These are phyloP conservation scores for Caranx melampygus DNA, from an alignment of 2,113 vertebrate species.

Conservation along the genomic window DNA sequence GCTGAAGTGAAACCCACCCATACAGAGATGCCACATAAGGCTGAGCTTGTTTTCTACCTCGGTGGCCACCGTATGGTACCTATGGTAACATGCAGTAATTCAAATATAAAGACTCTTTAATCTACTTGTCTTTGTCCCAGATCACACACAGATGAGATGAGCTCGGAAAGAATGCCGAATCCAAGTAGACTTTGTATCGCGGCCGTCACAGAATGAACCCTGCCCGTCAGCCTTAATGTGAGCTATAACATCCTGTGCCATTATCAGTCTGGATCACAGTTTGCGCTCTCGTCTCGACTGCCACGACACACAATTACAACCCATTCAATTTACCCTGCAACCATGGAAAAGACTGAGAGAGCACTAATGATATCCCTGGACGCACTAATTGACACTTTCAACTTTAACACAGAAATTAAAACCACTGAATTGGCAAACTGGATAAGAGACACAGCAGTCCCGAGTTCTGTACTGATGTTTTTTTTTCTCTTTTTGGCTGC, in stretches of 20 bases:
- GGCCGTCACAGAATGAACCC: constrained; percentile 3
- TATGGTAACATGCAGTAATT: constrained; percentile 7
- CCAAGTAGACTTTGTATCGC: neutral
- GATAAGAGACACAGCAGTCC: constrained; percentile 21
- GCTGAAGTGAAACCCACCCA: neutral
- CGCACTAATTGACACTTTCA: constrained; percentile 67
- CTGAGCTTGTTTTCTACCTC: constrained; percentile 13
- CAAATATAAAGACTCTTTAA: constrained; percentile 1
- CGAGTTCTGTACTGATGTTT: constrained; percentile 24
- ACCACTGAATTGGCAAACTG: constrained; percentile 68
- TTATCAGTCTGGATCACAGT: constrained; percentile 54
- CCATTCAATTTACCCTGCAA: constrained; percentile 61
- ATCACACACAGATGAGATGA: neutral
- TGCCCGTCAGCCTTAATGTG: constrained; percentile 48
- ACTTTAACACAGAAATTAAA: constrained; percentile 68
- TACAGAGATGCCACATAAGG: neutral
- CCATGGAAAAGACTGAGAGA: constrained; percentile 59
- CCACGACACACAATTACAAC: constrained; percentile 64
- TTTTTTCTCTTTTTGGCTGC: neutral
- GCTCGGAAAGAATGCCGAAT: neutral
- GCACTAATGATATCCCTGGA: constrained; percentile 66
- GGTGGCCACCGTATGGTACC: neutral
- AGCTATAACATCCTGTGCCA: constrained; percentile 44
- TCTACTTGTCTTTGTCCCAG: neutral
- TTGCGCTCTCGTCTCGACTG: constrained; percentile 43